Percentiles rank a stretch among this genome's conserved stretches.
Conservation (phyloP, 1,140 invertebrate species). For the Sitobion miscanthi region DNA sequence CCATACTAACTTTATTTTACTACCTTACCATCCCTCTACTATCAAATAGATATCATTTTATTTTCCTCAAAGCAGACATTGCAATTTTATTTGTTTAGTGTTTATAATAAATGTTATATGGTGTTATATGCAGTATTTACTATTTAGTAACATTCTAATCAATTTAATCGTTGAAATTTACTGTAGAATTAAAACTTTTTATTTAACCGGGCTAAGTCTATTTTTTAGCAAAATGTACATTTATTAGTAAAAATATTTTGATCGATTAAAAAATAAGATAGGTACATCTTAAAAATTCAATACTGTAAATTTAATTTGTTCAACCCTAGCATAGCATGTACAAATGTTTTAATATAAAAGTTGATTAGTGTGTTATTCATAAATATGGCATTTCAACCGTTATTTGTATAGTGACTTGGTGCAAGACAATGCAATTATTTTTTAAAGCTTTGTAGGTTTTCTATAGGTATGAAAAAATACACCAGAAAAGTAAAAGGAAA, state of each 20-base stretch:
- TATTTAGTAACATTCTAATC: not conserved
- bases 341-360: not conserved
- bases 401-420: not conserved
- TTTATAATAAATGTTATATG: not conserved
- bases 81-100: not conserved
- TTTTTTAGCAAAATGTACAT: not conserved
- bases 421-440: not conserved
- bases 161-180: not conserved
- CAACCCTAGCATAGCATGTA: not conserved
- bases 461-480: not conserved
- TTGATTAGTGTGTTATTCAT: not conserved
- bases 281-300: not conserved
- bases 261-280: too few relatives aligned
- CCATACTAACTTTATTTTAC: not conserved
- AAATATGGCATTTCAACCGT: not conserved
- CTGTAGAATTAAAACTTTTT: not conserved
- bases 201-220: not conserved
- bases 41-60: not conserved
- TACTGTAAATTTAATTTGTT: too few relatives aligned
- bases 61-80: not conserved
- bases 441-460: not conserved
- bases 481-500: not conserved
- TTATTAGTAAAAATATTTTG: not conserved
- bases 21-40: not conserved
- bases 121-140: too few relatives aligned